Percentiles rank a stretch among this genome's conserved stretches.
These are phyloP conservation scores for Operophtera brumata DNA, from an alignment of 2,888 invertebrate species.

Conservation along the genomic window DNA sequence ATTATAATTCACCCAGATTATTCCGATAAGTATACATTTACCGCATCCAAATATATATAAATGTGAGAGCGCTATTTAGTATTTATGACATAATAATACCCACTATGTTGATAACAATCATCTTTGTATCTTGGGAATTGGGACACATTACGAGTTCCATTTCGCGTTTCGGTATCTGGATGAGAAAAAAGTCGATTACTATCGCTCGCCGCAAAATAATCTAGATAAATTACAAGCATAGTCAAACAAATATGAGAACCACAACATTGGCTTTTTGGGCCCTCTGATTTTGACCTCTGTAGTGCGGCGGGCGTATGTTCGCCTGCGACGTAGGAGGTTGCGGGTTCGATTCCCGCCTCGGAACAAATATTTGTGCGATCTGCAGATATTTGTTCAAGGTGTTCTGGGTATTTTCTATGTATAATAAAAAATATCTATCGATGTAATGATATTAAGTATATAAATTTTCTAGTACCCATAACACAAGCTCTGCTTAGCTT, in stretches of 20 bases:
- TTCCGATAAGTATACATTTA: conserved; percentile 41
- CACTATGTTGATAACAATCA: conserved; percentile 66
- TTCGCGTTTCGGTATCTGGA: conserved; percentile 45
- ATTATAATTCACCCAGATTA: conserved; percentile 50
- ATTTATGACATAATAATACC: conserved; percentile 43
- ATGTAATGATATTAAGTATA: no score
- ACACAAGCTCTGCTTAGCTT: no score
- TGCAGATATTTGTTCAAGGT: no score
- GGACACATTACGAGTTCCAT: conserved; percentile 57
- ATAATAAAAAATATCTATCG: no score
- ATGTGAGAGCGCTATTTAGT: conserved; percentile 49
- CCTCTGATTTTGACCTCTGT: no score
- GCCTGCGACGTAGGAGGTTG: no score
- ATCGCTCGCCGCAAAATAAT: conserved; percentile 77
- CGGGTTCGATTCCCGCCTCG: no score
- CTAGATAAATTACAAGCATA: conserved; percentile 74
- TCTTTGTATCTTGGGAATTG: conserved; percentile 57
- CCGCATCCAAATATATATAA: conserved; percentile 45
- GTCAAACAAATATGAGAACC: conserved; percentile 7
- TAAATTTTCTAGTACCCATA: no score
- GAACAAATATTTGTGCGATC: no score
- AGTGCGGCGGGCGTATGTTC: no score
- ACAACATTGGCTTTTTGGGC: background rate
- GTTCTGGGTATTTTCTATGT: no score
- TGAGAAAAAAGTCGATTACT: conserved; percentile 76